phyloP scores from a whole-genome alignment of 2,113 vertebrate species.

The Potamarius usumacintae region DNA sequence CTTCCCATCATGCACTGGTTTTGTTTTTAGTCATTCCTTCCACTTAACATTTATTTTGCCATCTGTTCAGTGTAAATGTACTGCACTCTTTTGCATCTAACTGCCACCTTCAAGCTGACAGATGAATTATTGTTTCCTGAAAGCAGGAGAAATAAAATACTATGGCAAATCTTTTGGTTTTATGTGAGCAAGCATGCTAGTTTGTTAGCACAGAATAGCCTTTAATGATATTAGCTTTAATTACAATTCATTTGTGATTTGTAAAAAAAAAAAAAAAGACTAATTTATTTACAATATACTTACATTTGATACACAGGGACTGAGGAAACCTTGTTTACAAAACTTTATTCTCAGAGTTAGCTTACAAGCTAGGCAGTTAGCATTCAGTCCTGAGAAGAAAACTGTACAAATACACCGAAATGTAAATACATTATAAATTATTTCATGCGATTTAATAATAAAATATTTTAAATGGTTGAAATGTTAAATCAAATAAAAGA shows the following conservation, averaged over 20 bases:
- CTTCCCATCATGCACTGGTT: conserved; percentile 5
- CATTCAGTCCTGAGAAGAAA: too few species aligned
- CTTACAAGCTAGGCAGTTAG: too few species aligned
- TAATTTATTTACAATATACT: neutral
- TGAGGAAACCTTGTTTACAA: too few species aligned
- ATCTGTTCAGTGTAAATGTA: conserved; percentile 9
- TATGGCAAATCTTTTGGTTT: neutral
- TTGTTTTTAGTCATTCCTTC: neutral
- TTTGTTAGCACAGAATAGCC: neutral
- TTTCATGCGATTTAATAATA: neutral
- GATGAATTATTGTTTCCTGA: neutral
- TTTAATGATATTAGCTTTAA: neutral
- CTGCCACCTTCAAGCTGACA: neutral
- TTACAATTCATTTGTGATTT: neutral
- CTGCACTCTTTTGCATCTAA: neutral
- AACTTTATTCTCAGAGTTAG: too few species aligned
- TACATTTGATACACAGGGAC: too few species aligned
- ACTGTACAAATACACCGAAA: too few species aligned
- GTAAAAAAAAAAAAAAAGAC: neutral
- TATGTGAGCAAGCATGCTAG: neutral
- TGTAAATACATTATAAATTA: too few species aligned
- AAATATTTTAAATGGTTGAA: neutral
- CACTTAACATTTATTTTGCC: neutral
- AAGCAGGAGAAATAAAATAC: neutral
- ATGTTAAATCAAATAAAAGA: too few species aligned